Base-by-base conservation (phyloP, 2,797 vertebrate genomes). In the Limosa lapponica region DNA sequence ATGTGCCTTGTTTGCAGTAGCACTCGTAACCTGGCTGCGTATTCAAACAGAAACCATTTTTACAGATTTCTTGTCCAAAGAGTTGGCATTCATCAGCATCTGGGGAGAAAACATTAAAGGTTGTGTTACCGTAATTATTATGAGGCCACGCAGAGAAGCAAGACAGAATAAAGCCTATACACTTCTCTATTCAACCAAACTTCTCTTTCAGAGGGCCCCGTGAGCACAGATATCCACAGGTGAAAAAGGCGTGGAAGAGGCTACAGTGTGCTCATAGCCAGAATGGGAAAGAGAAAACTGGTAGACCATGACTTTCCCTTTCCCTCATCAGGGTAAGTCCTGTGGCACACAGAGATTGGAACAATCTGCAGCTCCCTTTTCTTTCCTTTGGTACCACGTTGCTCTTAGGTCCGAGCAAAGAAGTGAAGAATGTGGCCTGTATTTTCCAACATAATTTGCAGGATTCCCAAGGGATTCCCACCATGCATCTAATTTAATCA, bases 41-140 rank as follows among this genome's bases (percentile, higher is more conserved):
- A 77, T 99, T 98, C 97, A 98, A 95, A 97, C 99, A 99, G 98
- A 98, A 99, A 89, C 99, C 99, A 23, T 98, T 98, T 97, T 99
- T 99, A 97, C 99, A 99, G 82, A 99, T 99, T 98, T 99, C 99
- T 89, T 98, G 97, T 54, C 98, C 99, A 85, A 99, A 99, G 90
- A 99, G 98, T 10, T 97, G 91, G 62, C 99, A 99, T 96, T 99
- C 99, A 95, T 99, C 98, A 54, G 99, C 99, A 95, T 99, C 99
- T 99, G 96, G 28, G 75, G 77, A 93, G 58, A 51, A 65, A 85
- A 79, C 46, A 87, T 82, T 41, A 51, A 70, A 84, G 58, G 27
- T n/a, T 57, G 5, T 11, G 39, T 95, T 92, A 91, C 28, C 20
- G 12, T 48, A 32, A 25, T 67, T 54, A 51, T 17, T 79, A 66